Evolutionary conservation across 2,113 vertebrate genomes (phyloP), one percentile per base, ranked within the genome.

Genomic region (Austrofundulus limnaeus): DNA sequence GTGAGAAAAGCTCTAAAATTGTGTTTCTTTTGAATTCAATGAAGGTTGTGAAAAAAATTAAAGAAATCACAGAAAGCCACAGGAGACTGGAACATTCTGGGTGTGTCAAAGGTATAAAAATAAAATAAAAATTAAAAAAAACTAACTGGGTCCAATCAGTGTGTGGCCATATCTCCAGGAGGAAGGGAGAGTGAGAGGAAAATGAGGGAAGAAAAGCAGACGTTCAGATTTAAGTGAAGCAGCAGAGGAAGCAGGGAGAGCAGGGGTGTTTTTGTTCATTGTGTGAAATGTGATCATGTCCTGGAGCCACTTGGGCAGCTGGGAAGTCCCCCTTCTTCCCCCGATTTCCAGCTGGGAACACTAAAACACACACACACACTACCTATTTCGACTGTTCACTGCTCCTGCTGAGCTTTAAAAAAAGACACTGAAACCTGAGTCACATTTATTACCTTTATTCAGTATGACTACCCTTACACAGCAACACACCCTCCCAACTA

Each of bases 391-490:
- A 88, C 84, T 76, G 81, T 80, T 84, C 41, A 47, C 55, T 43
- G 20, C 67, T 58, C 41, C 46, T 50, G 54, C 20, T 41, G 53
- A 5, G 41, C n/a, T 11, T 5, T n/a, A 63, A 66, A 81, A 72
- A 60, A 17, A 88, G 41, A 11, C 39, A 0, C 75, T 85, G 62
- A 45, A 81, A 79, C 67, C 94, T 7, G 10, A 78, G 80, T 94
- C 89, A 90, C 83, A 83, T 97, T 98, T 96, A 96, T 93, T 96
- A 92, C 91, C 92, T 91, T 94, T 93, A 92, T 83, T 92, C 94
- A 94, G 92, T 63, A 90, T 89, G 93, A 95, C 91, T 92, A 94
- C 93, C 94, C 94, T 95, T 95, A 97, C 82, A 91, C 94, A 97
- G 94, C 90, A 81, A 87, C 71, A 75, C 81, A 75, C 48, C 80